Evolutionary conservation across 2,113 vertebrate genomes (phyloP).

Genomic region (Phasianus colchicus): DNA sequence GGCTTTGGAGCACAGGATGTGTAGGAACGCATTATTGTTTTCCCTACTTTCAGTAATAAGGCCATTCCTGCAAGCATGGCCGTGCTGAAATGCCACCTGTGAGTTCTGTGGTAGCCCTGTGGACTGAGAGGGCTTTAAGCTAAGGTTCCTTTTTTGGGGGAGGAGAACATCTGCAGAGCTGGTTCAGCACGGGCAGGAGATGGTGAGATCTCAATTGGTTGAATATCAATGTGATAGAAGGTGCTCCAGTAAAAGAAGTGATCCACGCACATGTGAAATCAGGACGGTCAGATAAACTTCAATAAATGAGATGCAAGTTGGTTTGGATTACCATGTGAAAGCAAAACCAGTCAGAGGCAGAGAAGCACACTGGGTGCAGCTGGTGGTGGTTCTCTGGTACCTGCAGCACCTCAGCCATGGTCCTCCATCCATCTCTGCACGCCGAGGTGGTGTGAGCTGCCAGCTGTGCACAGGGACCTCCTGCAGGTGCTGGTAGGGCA

Average conservation of each 20-base stretch:
- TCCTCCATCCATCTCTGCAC: rapidly evolving
- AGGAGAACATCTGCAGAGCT: not conserved
- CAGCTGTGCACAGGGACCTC: not conserved
- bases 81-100: rapidly evolving
- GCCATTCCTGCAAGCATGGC: not conserved
- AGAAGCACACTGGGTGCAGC: rapidly evolving
- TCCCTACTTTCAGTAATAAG: not conserved
- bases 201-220: not conserved
- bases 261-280: not conserved
- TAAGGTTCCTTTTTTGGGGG: not conserved
- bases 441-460: not conserved
- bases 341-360: not conserved
- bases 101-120: not conserved
- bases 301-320: not conserved
- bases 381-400: not conserved
- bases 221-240: not conserved
- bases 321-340: not conserved
- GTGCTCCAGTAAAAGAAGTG: not conserved
- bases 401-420: not conserved
- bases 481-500: not conserved
- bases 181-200: not conserved
- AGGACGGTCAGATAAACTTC: not conserved
- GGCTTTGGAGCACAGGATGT: rapidly evolving
- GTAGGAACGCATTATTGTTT: not conserved
- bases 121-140: not conserved